phyloP scores from a whole-genome alignment of 2,113 vertebrate species.

The Laterallus jamaicensis region DNA sequence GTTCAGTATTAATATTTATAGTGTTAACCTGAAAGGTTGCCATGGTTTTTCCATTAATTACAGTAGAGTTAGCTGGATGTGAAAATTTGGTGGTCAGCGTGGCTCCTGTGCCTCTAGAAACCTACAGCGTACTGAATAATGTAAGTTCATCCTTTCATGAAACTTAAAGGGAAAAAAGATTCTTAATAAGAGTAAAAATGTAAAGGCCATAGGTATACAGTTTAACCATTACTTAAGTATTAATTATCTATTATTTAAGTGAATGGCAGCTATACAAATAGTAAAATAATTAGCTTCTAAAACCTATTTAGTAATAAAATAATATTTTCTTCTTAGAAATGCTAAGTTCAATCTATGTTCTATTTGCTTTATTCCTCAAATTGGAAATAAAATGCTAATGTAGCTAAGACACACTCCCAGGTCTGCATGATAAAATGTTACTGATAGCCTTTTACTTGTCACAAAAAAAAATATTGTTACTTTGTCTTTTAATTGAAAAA shows the following conservation, averaged over 20 bases:
- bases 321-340: background rate
- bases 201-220: background rate
- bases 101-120: background rate
- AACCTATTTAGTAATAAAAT: background rate
- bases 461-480: slow-evolving; percentile 13
- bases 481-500: background rate
- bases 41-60: background rate
- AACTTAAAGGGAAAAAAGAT: background rate
- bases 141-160: background rate
- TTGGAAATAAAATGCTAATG: background rate
- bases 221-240: background rate
- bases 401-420: background rate
- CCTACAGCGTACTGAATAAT: background rate
- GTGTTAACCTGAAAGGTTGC: background rate
- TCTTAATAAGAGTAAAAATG: background rate
- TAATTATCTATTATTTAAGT: background rate
- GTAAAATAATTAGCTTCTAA: background rate
- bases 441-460: background rate
- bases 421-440: background rate
- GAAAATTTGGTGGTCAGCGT: background rate
- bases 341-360: background rate
- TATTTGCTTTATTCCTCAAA: background rate
- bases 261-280: background rate
- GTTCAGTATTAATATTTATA: background rate
- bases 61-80: background rate